Percentiles rank a stretch among this genome's conserved stretches.
Conservation (phyloP, 2,888 invertebrate genomes). For the Apamea monoglypha region DNA sequence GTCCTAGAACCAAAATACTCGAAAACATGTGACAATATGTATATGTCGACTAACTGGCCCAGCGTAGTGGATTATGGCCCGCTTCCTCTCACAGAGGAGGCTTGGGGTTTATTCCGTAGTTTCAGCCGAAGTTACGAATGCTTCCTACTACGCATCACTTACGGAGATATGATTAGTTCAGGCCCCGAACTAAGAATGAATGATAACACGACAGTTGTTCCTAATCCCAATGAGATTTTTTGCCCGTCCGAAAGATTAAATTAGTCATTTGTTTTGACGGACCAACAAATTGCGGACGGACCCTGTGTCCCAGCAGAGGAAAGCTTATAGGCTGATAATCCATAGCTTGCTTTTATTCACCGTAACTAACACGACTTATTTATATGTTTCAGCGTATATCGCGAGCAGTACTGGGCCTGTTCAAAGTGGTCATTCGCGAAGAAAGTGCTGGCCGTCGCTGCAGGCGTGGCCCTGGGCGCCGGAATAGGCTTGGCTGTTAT, state of each 20-base stretch:
- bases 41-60: background rate
- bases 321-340: too few relatives aligned
- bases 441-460: constrained; percentile 78
- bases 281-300: background rate
- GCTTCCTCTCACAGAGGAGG: background rate
- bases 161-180: background rate
- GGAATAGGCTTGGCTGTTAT: constrained; percentile 80
- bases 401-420: constrained; percentile 87
- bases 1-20: background rate
- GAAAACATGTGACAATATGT: background rate
- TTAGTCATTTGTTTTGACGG: background rate
- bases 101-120: background rate
- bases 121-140: too few relatives aligned
- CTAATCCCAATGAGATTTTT: background rate
- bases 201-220: background rate
- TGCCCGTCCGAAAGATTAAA: fast-evolving
- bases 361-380: constrained; percentile 11
- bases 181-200: background rate
- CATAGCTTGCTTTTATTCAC: background rate
- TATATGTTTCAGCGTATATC: constrained; percentile 79
- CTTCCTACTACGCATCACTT: too few relatives aligned
- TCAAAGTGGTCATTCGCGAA: constrained; percentile 83
- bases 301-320: background rate
- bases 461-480: constrained; percentile 81
- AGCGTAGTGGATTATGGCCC: background rate